Base-by-base conservation (phyloP, 1,140 invertebrate species). In the Formica selysi region DNA sequence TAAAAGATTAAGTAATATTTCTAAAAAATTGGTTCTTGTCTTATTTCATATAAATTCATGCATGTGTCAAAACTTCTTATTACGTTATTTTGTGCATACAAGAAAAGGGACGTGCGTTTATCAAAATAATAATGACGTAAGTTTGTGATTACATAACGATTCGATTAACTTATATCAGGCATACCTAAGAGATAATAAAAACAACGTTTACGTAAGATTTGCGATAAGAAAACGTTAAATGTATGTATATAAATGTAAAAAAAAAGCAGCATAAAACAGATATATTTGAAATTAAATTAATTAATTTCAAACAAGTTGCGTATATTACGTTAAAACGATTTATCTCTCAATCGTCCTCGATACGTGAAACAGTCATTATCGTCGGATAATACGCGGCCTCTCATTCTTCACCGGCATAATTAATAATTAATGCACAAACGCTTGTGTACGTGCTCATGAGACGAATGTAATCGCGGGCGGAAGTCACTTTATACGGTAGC, bases 371-470 rank as follows among this genome's bases (percentile, higher is more conserved):
- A 65, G 68, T 83, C 16, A 36, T 74, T 61, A 73, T 29, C 54
- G 32, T 19, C 54, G 22, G 16, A 54, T 32, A 44, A 87, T 68
- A 32, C 3, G 38, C 54, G 32, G 44, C 54, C 81, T 32, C 26
- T 32, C 26, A 11, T 59, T 70, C 57, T 57, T 74, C 54, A 3
- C 48, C 26, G 54, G 54, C 11, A 54, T 68, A 86, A 90, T 90
- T 89, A 89, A 89, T 84, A 90, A 90, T 89, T 89, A 90, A 83
- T 74, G 85, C 48, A 86, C 78, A 71, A 80, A 84, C 76, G 79
- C 70, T 81, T 51, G 61, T 26, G 70, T 87, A 67, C 78, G 85
- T 76, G 85, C 67, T 81, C 65, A 81, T 65, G 76, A 51, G 48
- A 80, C 41, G 62, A 87, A 85, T 57, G 78, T 85, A 90, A 90